These are phyloP conservation scores for Stomorhina lunata DNA, from an alignment of 2,888 invertebrate genomes.

Conservation along the genomic window DNA sequence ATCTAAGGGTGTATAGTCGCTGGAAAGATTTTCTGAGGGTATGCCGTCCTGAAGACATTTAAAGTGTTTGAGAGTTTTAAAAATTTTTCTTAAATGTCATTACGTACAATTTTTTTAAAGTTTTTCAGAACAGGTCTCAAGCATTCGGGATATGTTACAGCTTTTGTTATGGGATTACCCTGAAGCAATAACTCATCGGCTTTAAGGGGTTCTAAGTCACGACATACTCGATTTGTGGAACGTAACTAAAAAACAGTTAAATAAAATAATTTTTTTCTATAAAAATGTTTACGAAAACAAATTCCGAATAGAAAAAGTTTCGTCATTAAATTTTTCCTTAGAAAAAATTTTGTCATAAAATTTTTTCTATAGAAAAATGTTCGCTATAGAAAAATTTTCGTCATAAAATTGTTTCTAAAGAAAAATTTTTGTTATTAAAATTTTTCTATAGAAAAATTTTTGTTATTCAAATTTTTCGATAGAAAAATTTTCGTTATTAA, in stretches of 20 bases:
- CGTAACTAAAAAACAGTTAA: slow-evolving; percentile 8
- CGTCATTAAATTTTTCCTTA: too few relatives aligned
- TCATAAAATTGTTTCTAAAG: too few relatives aligned
- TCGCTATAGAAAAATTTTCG: too few relatives aligned
- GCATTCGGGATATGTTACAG: slow-evolving; percentile 73
- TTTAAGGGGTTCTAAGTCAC: slow-evolving; percentile 71
- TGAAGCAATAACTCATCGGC: slow-evolving; percentile 71
- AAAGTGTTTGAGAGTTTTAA: background rate
- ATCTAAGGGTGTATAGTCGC: slow-evolving; percentile 71
- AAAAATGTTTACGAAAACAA: background rate
- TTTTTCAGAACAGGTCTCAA: slow-evolving; percentile 72
- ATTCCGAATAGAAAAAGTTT: too few relatives aligned
- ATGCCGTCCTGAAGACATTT: slow-evolving; percentile 72
- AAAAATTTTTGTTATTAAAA: too few relatives aligned
- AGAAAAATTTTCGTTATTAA: too few relatives aligned
- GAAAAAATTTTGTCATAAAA: too few relatives aligned
- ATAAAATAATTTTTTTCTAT: background rate
- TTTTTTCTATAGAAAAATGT: too few relatives aligned
- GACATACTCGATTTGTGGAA: slow-evolving; percentile 69
- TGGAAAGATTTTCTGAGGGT: slow-evolving; percentile 73
- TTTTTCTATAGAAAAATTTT: too few relatives aligned
- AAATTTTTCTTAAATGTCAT: background rate
- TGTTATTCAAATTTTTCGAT: too few relatives aligned
- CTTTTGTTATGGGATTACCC: slow-evolving; percentile 73
- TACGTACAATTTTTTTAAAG: slow-evolving; percentile 72